These are phyloP conservation scores for Campoletis sonorensis DNA, from an alignment of 1,140 invertebrate species.

Conservation along the genomic window DNA sequence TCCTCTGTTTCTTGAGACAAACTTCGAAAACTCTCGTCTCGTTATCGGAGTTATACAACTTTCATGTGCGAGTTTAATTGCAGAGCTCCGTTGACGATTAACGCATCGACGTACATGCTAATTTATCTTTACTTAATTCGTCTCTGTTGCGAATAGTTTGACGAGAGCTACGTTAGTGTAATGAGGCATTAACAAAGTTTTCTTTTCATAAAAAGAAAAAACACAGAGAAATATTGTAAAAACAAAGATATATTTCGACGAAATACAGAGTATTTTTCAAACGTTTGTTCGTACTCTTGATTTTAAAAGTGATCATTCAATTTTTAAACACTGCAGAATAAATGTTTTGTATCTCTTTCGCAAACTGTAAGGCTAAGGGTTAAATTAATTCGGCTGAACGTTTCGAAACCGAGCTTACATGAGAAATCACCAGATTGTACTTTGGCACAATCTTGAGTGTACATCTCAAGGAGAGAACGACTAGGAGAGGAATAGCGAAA, in stretches of 20 bases:
- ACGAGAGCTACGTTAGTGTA: too few relatives aligned
- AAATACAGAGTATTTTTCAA: too few relatives aligned
- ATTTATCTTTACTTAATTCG: not conserved
- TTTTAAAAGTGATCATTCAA: too few relatives aligned
- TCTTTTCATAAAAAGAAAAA: too few relatives aligned
- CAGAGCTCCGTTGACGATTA: conserved; percentile 6
- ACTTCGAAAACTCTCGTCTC: not conserved
- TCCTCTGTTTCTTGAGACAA: conserved; percentile 1
- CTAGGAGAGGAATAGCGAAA: conserved; percentile 52
- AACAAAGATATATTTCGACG: too few relatives aligned
- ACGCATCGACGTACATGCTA: not conserved
- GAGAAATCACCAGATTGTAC: conserved; percentile 20
- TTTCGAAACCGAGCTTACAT: not conserved
- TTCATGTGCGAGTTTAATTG: conserved; percentile 1
- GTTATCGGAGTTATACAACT: conserved; percentile 12
- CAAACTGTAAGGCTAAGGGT: not conserved
- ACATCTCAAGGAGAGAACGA: conserved; percentile 54
- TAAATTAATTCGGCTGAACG: not conserved
- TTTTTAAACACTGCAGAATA: too few relatives aligned
- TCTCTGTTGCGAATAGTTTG: not conserved
- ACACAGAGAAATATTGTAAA: too few relatives aligned
- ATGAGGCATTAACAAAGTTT: too few relatives aligned
- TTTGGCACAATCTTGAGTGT: not conserved
- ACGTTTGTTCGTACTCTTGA: too few relatives aligned
- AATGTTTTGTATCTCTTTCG: too few relatives aligned